Percentiles rank a stretch among this genome's conserved stretches.
Conservation (phyloP, 1,140 invertebrate species). For the Drosophila mauritiana region DNA sequence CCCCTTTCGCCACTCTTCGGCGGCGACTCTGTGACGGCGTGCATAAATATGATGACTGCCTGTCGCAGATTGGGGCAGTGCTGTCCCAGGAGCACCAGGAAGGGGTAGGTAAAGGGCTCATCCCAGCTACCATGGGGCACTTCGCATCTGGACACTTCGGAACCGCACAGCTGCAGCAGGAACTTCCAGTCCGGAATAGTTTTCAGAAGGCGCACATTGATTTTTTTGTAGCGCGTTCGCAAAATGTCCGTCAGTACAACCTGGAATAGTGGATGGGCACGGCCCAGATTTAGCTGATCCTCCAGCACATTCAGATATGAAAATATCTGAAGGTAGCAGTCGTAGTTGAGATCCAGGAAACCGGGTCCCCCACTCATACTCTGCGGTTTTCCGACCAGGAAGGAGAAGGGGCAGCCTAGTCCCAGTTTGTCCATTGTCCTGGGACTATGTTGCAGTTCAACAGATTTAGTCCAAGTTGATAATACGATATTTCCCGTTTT, state of each 20-base stretch:
- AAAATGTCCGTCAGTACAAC: slow-evolving; percentile 31
- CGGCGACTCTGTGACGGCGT: slow-evolving; percentile 22
- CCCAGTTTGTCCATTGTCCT: slow-evolving; percentile 55
- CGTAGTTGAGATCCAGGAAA: slow-evolving; percentile 67
- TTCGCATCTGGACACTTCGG: slow-evolving; percentile 51
- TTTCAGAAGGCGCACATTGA: slow-evolving; percentile 54
- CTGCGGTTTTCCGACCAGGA: slow-evolving; percentile 44
- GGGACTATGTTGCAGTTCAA: neutral
- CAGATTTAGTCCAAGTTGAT: neutral
- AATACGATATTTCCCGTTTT: neutral
- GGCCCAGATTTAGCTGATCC: slow-evolving; percentile 59
- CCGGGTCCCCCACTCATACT: neutral
- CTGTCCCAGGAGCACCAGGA: slow-evolving; percentile 30
- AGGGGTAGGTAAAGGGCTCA: slow-evolving; percentile 43
- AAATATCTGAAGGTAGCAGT: slow-evolving; percentile 59
- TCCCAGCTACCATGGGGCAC: slow-evolving; percentile 62
- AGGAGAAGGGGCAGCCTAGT: slow-evolving; percentile 52
- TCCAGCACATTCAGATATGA: slow-evolving; percentile 49
- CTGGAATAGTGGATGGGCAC: slow-evolving; percentile 46
- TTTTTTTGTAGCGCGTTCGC: slow-evolving; percentile 29
- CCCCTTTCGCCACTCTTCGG: slow-evolving; percentile 3
- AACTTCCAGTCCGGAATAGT: slow-evolving; percentile 53
- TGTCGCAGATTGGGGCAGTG: slow-evolving; percentile 52
- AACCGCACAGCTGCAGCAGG: slow-evolving; percentile 46
- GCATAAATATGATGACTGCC: slow-evolving; percentile 57